Percentiles rank a stretch among this genome's conserved stretches.
phyloP scores from a whole-genome alignment of 2,888 invertebrate species.

The Athetis lepigone region DNA sequence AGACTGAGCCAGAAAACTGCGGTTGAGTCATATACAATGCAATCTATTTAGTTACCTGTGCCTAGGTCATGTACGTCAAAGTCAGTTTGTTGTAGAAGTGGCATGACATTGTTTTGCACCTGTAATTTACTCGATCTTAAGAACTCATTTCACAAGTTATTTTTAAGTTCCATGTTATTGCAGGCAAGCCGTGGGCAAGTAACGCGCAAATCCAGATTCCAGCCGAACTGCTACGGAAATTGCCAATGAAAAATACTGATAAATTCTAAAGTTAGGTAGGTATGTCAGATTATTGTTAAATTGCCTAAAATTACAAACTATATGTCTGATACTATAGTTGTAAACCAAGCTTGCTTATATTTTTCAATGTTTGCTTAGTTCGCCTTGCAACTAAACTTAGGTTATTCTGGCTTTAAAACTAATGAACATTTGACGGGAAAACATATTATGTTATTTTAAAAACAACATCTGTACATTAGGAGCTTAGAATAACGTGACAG shows the following conservation, averaged over 20 bases:
- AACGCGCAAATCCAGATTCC: too few relatives aligned
- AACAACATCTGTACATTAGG: slow-evolving; percentile 24
- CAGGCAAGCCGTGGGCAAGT: too few relatives aligned
- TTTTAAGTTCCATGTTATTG: too few relatives aligned
- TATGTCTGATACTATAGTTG: too few relatives aligned
- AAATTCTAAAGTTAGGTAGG: background rate
- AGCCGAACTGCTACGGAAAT: background rate
- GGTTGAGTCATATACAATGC: slow-evolving; percentile 11
- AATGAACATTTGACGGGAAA: slow-evolving; percentile 5
- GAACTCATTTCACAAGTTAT: background rate
- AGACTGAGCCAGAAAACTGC: slow-evolving; percentile 13
- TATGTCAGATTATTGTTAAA: background rate
- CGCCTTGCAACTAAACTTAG: background rate
- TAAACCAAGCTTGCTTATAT: background rate
- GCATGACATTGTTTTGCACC: background rate
- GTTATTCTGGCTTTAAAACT: background rate
- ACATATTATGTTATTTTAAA: slow-evolving; percentile 20
- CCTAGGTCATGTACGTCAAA: background rate
- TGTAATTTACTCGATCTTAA: background rate
- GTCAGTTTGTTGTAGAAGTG: background rate
- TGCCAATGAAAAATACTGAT: background rate
- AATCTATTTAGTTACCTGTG: too few relatives aligned
- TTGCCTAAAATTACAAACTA: background rate
- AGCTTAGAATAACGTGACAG: slow-evolving; percentile 30
- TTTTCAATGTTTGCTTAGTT: too few relatives aligned